Evolutionary conservation across 2,113 vertebrate species (phyloP), one percentile per base, ranked within the genome.

Genomic region (Tetrao urogallus): DNA sequence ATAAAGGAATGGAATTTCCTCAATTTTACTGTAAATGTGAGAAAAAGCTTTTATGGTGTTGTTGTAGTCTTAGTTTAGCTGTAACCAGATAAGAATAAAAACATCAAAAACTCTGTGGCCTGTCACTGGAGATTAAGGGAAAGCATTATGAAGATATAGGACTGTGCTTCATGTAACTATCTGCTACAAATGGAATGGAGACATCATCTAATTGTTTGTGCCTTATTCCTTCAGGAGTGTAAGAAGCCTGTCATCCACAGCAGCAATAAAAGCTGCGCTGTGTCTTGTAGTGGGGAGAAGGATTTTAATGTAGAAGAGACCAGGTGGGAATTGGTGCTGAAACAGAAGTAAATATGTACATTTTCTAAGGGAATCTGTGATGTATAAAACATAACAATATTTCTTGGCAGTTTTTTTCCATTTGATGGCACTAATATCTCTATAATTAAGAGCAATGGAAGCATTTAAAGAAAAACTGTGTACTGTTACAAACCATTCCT

Each of bases 401-500:
- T 90, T 92, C 73, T 78, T 93, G 74, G 76, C 65, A 67, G 50
- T 60, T 90, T 70, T 70, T 94, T 94, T 80, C 54, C 67, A 34
- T 96, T 80, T 3, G 9, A 19, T 93, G 77, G 42, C 69, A 91
- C 81, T 97, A 93, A 91, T 85, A 89, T 85, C 69, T 90, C 64
- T 88, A 94, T 91, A 97, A 96, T 96, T 94, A 94, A 97, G 84
- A 97, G 85, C 82, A 93, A 82, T 96, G 89, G 74, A 95, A 95
- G 83, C 90, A 92, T 92, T 95, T 94, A 93, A 92, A 82, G 76
- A 73, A 91, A 80, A 91, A 85, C 77, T 74, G 48, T 91, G 38
- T 61, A 28, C 42, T 94, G 54, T 90, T 96, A 92, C 34, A 96
- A 91, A 87, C 93, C 47, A 70, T 93, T 92, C 86, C 83, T 95